phyloP scores from a whole-genome alignment of 2,888 invertebrate species.

The Apamea sordens region DNA sequence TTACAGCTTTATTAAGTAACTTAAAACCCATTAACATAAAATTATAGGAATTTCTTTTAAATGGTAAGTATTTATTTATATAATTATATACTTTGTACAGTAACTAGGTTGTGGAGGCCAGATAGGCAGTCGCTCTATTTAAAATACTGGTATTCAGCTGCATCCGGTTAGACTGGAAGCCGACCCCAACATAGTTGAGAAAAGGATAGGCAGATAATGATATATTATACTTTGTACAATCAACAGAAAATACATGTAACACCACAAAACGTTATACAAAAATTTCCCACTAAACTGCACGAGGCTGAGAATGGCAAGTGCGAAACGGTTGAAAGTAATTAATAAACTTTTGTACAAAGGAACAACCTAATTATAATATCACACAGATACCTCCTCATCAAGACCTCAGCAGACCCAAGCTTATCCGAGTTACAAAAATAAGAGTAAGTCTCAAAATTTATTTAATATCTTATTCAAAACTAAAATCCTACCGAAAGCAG shows the following conservation, averaged over 20 bases:
- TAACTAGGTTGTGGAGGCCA: too few species aligned
- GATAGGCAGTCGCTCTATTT: too few species aligned
- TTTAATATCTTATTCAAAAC: slow-evolving; percentile 46
- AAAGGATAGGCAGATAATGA: background rate
- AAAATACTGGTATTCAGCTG: too few species aligned
- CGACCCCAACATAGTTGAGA: too few species aligned
- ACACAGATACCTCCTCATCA: slow-evolving; percentile 14
- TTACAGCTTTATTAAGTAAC: background rate
- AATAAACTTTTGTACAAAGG: background rate
- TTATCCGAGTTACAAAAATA: slow-evolving; percentile 15
- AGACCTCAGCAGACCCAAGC: background rate
- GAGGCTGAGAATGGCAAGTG: background rate
- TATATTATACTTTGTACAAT: background rate
- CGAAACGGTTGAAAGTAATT: background rate
- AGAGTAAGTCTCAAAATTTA: slow-evolving; percentile 30
- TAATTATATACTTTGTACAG: too few species aligned
- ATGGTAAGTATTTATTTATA: background rate
- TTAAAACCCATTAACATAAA: too few species aligned
- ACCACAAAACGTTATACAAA: background rate
- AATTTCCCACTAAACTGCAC: background rate
- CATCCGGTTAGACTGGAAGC: too few species aligned
- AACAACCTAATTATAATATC: background rate
- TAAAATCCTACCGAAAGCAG: slow-evolving; percentile 43
- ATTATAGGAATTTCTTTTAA: background rate
- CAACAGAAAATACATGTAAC: background rate